Percentiles rank a stretch among this genome's conserved stretches.
Conservation (phyloP, 1,140 invertebrate genomes). For the Bombus haemorrhoidalis region DNA sequence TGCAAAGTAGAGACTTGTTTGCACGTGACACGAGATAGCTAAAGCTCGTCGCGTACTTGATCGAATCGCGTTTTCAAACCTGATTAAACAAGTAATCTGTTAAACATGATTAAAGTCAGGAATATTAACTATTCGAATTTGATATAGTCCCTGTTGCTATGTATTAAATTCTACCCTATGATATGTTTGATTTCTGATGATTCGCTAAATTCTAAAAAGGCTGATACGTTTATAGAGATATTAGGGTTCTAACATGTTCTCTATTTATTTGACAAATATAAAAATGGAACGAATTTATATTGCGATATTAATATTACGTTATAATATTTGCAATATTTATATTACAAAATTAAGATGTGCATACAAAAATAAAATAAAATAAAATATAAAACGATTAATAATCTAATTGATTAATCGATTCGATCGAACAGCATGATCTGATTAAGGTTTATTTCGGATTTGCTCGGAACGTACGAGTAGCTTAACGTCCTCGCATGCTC, state of each 20-base stretch:
- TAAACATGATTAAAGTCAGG: neutral
- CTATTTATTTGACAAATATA: too few species aligned
- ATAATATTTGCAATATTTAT: too few species aligned
- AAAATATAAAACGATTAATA: too few species aligned
- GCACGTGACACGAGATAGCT: constrained; percentile 25
- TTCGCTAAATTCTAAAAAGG: too few species aligned
- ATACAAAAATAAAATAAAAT: too few species aligned
- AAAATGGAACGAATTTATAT: too few species aligned
- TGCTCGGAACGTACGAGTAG: neutral
- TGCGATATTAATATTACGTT: too few species aligned
- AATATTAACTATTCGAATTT: neutral
- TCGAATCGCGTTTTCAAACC: neutral
- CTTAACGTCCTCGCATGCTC: constrained; percentile 6
- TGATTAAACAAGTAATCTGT: too few species aligned
- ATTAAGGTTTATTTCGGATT: neutral
- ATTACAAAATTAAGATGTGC: too few species aligned
- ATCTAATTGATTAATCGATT: neutral
- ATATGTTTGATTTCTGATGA: too few species aligned
- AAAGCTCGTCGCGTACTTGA: neutral
- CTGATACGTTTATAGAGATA: too few species aligned
- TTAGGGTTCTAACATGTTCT: too few species aligned
- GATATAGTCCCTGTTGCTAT: neutral
- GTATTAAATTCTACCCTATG: neutral
- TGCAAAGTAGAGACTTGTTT: constrained; percentile 24
- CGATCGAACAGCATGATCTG: neutral